These are phyloP conservation scores for Rhynchomys soricoides DNA, from an alignment of 2,113 vertebrate genomes.

Conservation along the genomic window DNA sequence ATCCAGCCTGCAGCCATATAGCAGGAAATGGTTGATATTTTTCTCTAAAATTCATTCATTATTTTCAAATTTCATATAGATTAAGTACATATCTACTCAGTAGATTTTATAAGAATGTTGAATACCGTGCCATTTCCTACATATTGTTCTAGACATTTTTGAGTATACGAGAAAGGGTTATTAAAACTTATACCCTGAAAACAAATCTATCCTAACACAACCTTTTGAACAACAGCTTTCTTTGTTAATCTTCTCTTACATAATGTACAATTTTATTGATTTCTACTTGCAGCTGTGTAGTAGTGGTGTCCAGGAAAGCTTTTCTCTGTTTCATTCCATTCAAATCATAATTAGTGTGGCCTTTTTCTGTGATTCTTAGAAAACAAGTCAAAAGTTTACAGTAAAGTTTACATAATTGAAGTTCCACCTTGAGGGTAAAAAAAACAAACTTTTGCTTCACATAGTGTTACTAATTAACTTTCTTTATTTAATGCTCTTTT, in stretches of 20 bases:
- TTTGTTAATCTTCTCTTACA: conserved; percentile 58
- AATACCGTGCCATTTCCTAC: conserved; percentile 56
- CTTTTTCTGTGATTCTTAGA: conserved; percentile 40
- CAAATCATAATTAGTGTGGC: not conserved
- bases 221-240: conserved; percentile 58
- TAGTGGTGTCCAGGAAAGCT: conserved; percentile 69
- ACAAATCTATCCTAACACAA: conserved; percentile 53
- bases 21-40: conserved; percentile 72
- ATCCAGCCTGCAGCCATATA: conserved; percentile 66
- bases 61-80: conserved; percentile 66
- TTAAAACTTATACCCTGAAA: conserved; percentile 71
- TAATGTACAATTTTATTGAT: conserved; percentile 70
- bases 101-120: conserved; percentile 65
- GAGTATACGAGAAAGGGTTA: conserved; percentile 57
- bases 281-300: conserved; percentile 70
- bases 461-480: not conserved
- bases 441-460: conserved; percentile 60
- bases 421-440: conserved; percentile 44
- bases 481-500: conserved; percentile 72
- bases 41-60: conserved; percentile 74
- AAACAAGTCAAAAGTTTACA: conserved; percentile 69
- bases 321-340: conserved; percentile 63
- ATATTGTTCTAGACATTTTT: conserved; percentile 67
- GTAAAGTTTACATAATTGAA: conserved; percentile 76
- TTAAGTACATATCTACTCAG: conserved; percentile 70